Percentiles rank a stretch among this genome's conserved stretches.
Evolutionary conservation across 2,113 vertebrate genomes (phyloP).

Genomic region (Nettapus auritus): DNA sequence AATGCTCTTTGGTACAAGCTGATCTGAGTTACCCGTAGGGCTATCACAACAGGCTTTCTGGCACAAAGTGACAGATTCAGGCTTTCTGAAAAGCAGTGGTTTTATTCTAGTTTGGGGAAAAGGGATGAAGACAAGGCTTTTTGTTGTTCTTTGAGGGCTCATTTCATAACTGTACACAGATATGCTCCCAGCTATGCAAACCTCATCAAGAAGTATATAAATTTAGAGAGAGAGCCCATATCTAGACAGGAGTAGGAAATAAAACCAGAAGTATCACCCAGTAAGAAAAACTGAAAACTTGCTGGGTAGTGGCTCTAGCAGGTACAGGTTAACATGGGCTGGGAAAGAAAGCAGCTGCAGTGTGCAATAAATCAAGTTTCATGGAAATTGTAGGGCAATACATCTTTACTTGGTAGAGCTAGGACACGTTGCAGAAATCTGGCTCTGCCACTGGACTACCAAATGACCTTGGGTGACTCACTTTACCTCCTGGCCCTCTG

Average conservation of each 20-base stretch:
- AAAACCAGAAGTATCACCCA: neutral
- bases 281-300: neutral
- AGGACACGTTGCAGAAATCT: neutral
- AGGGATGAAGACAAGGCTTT: neutral
- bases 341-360: neutral
- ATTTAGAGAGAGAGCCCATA: neutral
- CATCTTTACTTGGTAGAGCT: neutral
- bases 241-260: neutral
- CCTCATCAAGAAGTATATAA: neutral
- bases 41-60: constrained; percentile 61
- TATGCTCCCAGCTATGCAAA: neutral
- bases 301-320: neutral
- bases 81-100: constrained; percentile 4
- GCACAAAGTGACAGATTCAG: constrained; percentile 36
- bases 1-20: constrained; percentile 53
- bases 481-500: neutral
- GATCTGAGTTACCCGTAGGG: constrained; percentile 50
- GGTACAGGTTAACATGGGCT: neutral
- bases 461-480: neutral
- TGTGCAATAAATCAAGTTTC: neutral
- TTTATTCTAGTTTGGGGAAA: constrained; percentile 17
- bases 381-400: neutral
- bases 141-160: neutral
- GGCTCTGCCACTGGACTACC: neutral
- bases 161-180: neutral